phyloP scores from a whole-genome alignment of 2,888 invertebrate species.

The Abscondita cerata region DNA sequence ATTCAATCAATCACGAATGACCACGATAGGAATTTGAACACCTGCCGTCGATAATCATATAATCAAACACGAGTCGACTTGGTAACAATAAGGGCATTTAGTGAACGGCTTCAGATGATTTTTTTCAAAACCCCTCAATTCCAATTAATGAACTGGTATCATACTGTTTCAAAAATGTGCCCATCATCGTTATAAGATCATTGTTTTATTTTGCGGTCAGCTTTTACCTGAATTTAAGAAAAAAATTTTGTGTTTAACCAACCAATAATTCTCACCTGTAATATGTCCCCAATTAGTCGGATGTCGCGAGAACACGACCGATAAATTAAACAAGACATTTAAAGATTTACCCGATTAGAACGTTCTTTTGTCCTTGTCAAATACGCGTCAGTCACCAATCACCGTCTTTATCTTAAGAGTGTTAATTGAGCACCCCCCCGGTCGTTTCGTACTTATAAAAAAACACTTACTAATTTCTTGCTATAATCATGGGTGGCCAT shows the following conservation, averaged over 20 bases:
- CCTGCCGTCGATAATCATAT: constrained; percentile 56
- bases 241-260: constrained; percentile 26
- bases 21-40: constrained; percentile 52
- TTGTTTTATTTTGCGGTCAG: constrained; percentile 32
- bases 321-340: constrained; percentile 51
- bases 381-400: constrained; percentile 17
- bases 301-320: constrained; percentile 50
- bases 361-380: constrained; percentile 26
- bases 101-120: constrained; percentile 36
- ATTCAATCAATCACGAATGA: constrained; percentile 51
- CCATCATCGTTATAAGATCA: constrained; percentile 49
- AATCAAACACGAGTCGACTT: constrained; percentile 57
- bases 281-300: constrained; percentile 49
- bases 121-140: constrained; percentile 43
- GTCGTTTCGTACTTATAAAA: neutral
- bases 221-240: constrained; percentile 24
- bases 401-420: constrained; percentile 23
- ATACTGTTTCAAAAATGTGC: constrained; percentile 60
- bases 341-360: constrained; percentile 36
- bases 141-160: constrained; percentile 56
- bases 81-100: constrained; percentile 56
- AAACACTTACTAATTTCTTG: constrained; percentile 42
- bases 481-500: constrained; percentile 38
- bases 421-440: constrained; percentile 42
- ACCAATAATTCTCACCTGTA: constrained; percentile 45